Conservation (phyloP, 2,797 vertebrate species). For the Pachyuromys duprasi region DNA sequence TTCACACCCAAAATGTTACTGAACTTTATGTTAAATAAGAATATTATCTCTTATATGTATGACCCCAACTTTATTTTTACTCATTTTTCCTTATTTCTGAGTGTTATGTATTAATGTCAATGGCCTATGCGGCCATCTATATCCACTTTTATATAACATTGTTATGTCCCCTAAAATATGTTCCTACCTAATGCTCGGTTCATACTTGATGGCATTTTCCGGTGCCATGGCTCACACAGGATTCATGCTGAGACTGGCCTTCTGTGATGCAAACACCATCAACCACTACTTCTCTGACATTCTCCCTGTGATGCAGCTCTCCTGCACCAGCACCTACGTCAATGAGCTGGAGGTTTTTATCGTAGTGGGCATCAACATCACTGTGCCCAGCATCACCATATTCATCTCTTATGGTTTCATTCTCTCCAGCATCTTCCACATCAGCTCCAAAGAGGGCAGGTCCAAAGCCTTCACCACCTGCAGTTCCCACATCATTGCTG, state of each 20-base stretch:
- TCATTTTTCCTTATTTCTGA: slow-evolving; percentile 72
- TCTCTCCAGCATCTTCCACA: not conserved
- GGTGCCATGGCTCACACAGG: slow-evolving; percentile 47
- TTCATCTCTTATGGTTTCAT: slow-evolving; percentile 12
- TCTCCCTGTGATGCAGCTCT: slow-evolving; percentile 71
- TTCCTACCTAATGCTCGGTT: not conserved
- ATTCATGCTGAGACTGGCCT: slow-evolving; percentile 54
- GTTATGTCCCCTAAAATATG: slow-evolving; percentile 6
- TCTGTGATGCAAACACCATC: slow-evolving; percentile 54
- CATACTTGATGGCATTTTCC: slow-evolving; percentile 55
- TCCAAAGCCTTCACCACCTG: slow-evolving; percentile 55
- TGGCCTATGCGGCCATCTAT: slow-evolving; percentile 19
- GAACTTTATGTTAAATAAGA: slow-evolving; percentile 47
- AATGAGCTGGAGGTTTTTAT: slow-evolving; percentile 50
- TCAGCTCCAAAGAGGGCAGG: not conserved
- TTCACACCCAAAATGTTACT: slow-evolving; percentile 75
- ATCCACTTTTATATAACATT: slow-evolving; percentile 11
- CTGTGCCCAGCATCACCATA: slow-evolving; percentile 57
- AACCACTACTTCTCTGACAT: slow-evolving; percentile 76
- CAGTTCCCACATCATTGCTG: slow-evolving; percentile 36
- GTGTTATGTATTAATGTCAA: slow-evolving; percentile 1
- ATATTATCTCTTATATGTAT: slow-evolving; percentile 76
- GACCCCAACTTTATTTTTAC: slow-evolving; percentile 67
- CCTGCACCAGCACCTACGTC: slow-evolving; percentile 11
- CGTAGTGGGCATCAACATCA: slow-evolving; percentile 21